Percentiles rank a stretch among this genome's conserved stretches.
phyloP scores from a whole-genome alignment of 2,888 invertebrate genomes.

The Mythimna albipuncta region DNA sequence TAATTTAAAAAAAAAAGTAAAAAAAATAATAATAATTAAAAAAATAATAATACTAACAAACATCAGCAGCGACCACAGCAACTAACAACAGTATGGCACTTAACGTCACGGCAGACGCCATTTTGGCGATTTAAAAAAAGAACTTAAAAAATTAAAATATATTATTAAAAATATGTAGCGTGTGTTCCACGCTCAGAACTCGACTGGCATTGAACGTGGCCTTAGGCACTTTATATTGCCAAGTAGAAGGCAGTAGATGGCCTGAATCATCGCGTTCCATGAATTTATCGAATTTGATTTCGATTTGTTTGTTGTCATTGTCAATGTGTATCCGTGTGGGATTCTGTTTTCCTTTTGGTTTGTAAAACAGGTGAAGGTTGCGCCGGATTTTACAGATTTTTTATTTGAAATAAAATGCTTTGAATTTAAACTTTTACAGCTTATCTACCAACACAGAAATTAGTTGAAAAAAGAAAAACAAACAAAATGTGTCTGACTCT shows the following conservation, averaged over 20 bases:
- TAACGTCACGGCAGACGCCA: constrained; percentile 87
- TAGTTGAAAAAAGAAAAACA: too few relatives aligned
- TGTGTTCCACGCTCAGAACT: constrained; percentile 73
- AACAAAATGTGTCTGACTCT: too few relatives aligned
- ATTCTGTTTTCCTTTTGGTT: constrained; percentile 33
- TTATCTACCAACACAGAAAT: too few relatives aligned
- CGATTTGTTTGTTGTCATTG: constrained; percentile 53
- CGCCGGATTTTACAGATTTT: not conserved
- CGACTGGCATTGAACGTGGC: constrained; percentile 86
- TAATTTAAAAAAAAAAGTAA: not conserved
- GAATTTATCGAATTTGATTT: constrained; percentile 69
- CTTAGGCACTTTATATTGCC: constrained; percentile 83
- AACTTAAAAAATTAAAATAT: constrained; percentile 64
- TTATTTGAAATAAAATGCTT: too few relatives aligned
- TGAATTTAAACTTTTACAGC: not conserved
- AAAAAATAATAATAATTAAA: constrained; percentile 5
- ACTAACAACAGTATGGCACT: constrained; percentile 86
- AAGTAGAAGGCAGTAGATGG: constrained; percentile 62
- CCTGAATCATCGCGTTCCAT: constrained; percentile 76
- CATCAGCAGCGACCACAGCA: constrained; percentile 81
- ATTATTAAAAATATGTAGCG: constrained; percentile 68
- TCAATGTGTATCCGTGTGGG: constrained; percentile 57
- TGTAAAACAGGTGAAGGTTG: constrained; percentile 25
- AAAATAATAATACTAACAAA: constrained; percentile 77
- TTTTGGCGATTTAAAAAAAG: constrained; percentile 72